Conservation (phyloP, 2,797 vertebrate genomes). For the Nyctibius grandis region DNA sequence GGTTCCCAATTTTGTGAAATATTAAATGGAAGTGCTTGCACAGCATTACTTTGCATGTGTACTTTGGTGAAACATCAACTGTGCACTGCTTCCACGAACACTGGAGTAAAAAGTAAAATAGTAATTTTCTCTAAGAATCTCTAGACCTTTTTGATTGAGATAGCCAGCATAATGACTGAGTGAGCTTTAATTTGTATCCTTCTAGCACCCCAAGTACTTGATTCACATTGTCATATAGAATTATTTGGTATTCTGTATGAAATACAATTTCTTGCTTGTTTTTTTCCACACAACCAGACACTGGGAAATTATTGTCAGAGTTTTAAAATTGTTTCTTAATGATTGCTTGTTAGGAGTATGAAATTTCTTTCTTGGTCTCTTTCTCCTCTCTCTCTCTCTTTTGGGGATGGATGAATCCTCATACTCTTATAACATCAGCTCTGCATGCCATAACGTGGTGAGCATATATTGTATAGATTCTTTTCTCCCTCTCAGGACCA, state of each 20-base stretch:
- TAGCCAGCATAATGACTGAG: conserved; percentile 33
- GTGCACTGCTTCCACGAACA: not conserved
- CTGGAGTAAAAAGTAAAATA: not conserved
- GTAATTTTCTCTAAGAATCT: not conserved
- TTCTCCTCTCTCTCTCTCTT: not conserved
- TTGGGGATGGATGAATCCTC: not conserved
- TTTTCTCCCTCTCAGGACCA: not conserved
- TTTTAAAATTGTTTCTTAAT: conserved; percentile 44
- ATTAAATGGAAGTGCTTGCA: not conserved
- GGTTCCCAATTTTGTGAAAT: not conserved
- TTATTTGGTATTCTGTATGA: conserved; percentile 40
- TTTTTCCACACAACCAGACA: not conserved
- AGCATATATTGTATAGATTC: not conserved
- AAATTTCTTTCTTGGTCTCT: not conserved
- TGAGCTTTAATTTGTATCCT: conserved; percentile 39
- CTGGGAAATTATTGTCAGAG: conserved; percentile 44
- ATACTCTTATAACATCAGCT: not conserved
- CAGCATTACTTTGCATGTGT: not conserved
- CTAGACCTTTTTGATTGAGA: conserved; percentile 24
- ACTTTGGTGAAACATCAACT: not conserved
- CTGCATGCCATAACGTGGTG: not conserved
- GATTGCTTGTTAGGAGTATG: conserved; percentile 30
- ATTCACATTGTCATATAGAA: conserved; percentile 42
- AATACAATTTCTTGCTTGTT: not conserved
- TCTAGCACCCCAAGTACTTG: not conserved